phyloP scores from a whole-genome alignment of 1,140 invertebrate genomes.

The Riptortus pedestris region DNA sequence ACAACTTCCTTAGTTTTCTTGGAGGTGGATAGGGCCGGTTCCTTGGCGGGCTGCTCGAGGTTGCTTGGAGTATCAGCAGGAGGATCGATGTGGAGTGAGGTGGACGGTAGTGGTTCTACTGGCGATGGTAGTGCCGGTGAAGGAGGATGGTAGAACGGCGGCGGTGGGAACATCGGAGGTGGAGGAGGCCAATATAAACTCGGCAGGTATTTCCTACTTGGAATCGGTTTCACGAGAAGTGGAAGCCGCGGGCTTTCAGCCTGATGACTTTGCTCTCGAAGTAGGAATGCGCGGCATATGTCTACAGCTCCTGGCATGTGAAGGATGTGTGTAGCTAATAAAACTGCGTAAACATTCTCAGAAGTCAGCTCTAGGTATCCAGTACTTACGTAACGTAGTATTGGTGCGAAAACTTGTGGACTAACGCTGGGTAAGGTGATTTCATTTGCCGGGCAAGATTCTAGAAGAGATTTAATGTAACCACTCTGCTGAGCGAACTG shows the following conservation, averaged over 20 bases:
- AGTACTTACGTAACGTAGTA: conserved; percentile 67
- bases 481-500: conserved; percentile 60
- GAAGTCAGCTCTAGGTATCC: conserved; percentile 57
- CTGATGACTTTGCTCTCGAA: conserved; percentile 32
- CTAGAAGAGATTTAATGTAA: conserved; percentile 49
- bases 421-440: conserved; percentile 47
- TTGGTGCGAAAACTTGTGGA: conserved; percentile 56
- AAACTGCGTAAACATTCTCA: conserved; percentile 60
- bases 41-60: conserved; percentile 19
- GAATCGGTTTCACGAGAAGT: conserved; percentile 40
- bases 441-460: conserved; percentile 35
- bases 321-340: conserved; percentile 59
- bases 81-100: conserved; percentile 18
- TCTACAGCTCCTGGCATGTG: conserved; percentile 64
- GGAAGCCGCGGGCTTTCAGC: conserved; percentile 25
- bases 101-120: conserved; percentile 26
- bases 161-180: conserved; percentile 33
- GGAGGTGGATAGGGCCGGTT: conserved; percentile 18
- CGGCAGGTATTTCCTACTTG: conserved; percentile 38
- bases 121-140: conserved; percentile 17
- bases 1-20: conserved; percentile 43
- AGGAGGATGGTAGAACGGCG: conserved; percentile 30
- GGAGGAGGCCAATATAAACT: conserved; percentile 35
- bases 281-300: conserved; percentile 47
- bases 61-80: background rate